Conservation (phyloP, 2,797 vertebrate genomes). For the Helostoma temminkii region DNA sequence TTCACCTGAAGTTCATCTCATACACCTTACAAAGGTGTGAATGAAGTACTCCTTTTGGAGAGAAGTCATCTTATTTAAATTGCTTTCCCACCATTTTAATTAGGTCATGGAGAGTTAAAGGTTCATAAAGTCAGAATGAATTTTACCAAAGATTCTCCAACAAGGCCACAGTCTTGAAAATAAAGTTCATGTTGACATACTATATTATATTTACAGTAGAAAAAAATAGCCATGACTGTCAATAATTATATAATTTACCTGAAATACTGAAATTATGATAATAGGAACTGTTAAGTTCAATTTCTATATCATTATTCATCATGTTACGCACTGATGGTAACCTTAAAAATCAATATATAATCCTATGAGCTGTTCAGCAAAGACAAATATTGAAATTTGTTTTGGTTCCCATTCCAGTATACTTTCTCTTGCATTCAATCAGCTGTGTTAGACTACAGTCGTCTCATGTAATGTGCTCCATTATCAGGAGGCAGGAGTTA, state of each 20-base stretch:
- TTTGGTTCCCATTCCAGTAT: slow-evolving; percentile 12
- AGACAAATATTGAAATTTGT: slow-evolving; percentile 27
- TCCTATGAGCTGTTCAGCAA: slow-evolving; percentile 25
- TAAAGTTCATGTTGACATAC: background rate
- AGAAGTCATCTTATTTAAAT: slow-evolving; percentile 67
- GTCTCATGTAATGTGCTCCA: slow-evolving; percentile 25
- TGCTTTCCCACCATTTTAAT: slow-evolving; percentile 78
- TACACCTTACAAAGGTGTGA: slow-evolving; percentile 65
- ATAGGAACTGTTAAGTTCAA: background rate
- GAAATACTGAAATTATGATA: background rate
- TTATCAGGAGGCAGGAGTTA: slow-evolving; percentile 39
- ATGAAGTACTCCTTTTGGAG: slow-evolving; percentile 70
- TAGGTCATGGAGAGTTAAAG: slow-evolving; percentile 72
- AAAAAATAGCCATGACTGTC: no score
- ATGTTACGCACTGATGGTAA: slow-evolving; percentile 6
- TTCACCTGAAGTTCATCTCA: slow-evolving; percentile 48
- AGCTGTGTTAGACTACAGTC: slow-evolving; percentile 8
- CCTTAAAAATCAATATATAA: slow-evolving; percentile 38
- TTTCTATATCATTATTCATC: background rate
- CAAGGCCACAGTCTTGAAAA: background rate
- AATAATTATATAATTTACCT: background rate
- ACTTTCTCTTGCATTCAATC: slow-evolving; percentile 19
- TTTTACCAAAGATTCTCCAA: background rate
- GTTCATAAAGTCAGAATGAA: background rate
- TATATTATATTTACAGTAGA: background rate